Percentiles rank a stretch among this genome's conserved stretches.
phyloP scores from a whole-genome alignment of 2,113 vertebrate species.

The Hippopotamus amphibius region DNA sequence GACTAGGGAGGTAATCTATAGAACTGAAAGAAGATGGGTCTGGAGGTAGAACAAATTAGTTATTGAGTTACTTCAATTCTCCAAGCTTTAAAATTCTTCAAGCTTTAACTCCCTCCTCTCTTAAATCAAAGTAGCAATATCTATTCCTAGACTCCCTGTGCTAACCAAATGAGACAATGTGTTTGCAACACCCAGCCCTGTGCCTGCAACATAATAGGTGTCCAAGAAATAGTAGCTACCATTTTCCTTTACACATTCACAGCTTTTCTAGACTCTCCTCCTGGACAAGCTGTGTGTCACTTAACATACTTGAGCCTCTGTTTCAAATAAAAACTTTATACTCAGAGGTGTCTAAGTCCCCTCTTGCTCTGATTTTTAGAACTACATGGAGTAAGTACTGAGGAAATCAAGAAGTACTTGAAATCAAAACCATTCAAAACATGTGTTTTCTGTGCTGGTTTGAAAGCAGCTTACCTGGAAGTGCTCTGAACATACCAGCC shows the following conservation, averaged over 20 bases:
- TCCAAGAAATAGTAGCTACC: not conserved
- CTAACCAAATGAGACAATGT: not conserved
- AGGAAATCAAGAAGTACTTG: slow-evolving; percentile 34
- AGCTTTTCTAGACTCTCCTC: not conserved
- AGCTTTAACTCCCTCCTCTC: not conserved
- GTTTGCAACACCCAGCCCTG: not conserved
- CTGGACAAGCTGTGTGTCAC: not conserved
- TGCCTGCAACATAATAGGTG: not conserved
- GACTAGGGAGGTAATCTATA: not conserved
- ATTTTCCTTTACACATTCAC: not conserved
- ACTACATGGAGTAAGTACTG: not conserved
- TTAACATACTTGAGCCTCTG: not conserved
- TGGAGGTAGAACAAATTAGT: not conserved
- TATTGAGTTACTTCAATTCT: slow-evolving; percentile 26
- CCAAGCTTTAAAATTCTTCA: not conserved
- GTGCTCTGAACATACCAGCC: slow-evolving; percentile 19
- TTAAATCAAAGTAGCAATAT: not conserved
- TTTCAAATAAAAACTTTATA: slow-evolving; percentile 20
- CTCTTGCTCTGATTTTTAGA: slow-evolving; percentile 5
- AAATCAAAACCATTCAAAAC: slow-evolving; percentile 52
- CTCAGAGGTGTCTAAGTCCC: not conserved
- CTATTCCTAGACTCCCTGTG: not conserved
- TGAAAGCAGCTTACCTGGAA: slow-evolving; percentile 41
- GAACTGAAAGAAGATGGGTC: not conserved
- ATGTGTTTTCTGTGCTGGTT: not conserved